A percentile compares a stretch with the other conserved stretches of the same genome.
phyloP scores from a whole-genome alignment of 2,113 vertebrate species.

The Neotragus pygmaeus region DNA sequence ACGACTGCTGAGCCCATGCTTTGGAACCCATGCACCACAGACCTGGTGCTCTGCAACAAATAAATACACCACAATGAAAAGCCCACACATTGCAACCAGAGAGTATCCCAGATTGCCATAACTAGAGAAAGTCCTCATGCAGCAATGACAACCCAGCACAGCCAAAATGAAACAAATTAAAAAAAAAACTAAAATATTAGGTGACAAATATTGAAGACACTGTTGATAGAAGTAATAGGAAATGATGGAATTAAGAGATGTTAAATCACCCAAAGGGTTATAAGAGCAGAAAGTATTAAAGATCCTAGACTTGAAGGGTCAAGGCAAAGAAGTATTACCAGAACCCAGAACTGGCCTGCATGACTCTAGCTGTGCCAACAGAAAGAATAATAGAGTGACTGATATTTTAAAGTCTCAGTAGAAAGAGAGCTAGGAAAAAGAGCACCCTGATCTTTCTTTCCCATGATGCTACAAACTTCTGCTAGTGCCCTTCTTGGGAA shows the following conservation, averaged over 20 bases:
- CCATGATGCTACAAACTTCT: neutral
- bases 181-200: neutral
- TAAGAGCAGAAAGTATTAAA: neutral
- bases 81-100: neutral
- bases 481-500: neutral
- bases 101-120: neutral
- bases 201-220: neutral
- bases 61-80: neutral
- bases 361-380: neutral
- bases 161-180: neutral
- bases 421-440: neutral
- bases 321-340: neutral
- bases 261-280: neutral
- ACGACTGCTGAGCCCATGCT: neutral
- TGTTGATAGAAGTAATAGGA: neutral
- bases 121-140: neutral
- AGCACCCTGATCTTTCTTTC: neutral
- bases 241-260: neutral
- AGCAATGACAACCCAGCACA: neutral
- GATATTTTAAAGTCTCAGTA: neutral
- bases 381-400: neutral
- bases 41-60: neutral
- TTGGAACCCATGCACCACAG: neutral
- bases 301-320: fast-evolving
- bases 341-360: neutral